Percentiles rank a stretch among this genome's conserved stretches.
These are phyloP conservation scores for Drosophila quadrilineata DNA, from an alignment of 1,140 invertebrate species.

Conservation along the genomic window DNA sequence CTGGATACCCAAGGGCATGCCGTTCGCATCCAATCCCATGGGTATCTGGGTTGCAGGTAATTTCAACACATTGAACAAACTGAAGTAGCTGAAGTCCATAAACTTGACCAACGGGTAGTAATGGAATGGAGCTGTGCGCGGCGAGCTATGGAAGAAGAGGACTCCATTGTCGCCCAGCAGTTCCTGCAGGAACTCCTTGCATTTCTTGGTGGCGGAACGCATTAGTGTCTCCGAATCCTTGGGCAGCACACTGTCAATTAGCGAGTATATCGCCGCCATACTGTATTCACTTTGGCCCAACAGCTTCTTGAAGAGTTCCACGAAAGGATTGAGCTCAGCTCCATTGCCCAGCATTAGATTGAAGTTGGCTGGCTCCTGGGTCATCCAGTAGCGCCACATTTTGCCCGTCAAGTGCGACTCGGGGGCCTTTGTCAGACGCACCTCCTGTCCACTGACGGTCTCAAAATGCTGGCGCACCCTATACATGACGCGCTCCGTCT, in stretches of 20 bases:
- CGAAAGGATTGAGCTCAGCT: conserved; percentile 82
- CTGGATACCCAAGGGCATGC: conserved; percentile 91
- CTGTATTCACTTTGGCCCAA: conserved; percentile 84
- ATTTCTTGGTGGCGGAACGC: conserved; percentile 83
- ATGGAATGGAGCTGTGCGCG: conserved; percentile 92
- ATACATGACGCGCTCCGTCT: conserved; percentile 86
- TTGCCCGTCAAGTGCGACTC: conserved; percentile 85
- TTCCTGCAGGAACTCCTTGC: conserved; percentile 85
- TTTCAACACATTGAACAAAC: conserved; percentile 92
- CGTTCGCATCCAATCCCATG: conserved; percentile 87
- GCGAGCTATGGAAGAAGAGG: conserved; percentile 92
- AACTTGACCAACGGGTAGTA: conserved; percentile 89
- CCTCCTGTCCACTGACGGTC: conserved; percentile 44
- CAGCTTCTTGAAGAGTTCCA: conserved; percentile 85
- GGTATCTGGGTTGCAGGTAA: conserved; percentile 92
- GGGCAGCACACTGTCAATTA: conserved; percentile 86
- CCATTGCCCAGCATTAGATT: conserved; percentile 85
- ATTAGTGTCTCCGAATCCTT: conserved; percentile 85
- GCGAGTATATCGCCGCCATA: conserved; percentile 85
- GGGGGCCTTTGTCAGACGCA: conserved; percentile 82
- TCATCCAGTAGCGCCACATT: conserved; percentile 90
- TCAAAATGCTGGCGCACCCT: conserved; percentile 80
- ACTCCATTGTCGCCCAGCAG: conserved; percentile 90
- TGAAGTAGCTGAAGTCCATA: conserved; percentile 94
- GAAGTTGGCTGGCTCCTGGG: conserved; percentile 86